Evolutionary conservation across 1,140 invertebrate species (phyloP), one percentile per base, ranked within the genome.

Genomic region (Sitodiplosis mosellana): DNA sequence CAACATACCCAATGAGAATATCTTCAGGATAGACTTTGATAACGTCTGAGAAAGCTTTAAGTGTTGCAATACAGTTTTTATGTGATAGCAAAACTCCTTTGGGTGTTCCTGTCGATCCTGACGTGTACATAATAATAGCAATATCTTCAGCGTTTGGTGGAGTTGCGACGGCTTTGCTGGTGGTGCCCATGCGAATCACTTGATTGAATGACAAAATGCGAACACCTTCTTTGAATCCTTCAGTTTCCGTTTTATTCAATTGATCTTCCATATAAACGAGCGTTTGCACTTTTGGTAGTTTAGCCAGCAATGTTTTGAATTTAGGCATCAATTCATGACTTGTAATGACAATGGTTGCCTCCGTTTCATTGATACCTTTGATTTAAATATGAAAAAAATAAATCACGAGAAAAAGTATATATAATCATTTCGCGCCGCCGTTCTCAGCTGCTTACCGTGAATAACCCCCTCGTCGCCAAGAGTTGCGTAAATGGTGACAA

Each of bases 401-500:
- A 22, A 10, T 19, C n/a, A 44, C 43, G 2, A 11, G 17, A 19
- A n/a, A 6, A 33, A 15, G n/a, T 42, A 42, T 8, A 15, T 15
- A 11, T 10, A 19, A 17, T 15, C 14, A 43, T 43, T 8, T 10
- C 8, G 10, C 41, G 41, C 14, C 14, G 8, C n/a, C n/a, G 27
- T 27, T 27, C 4, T 46, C 34, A 33, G 53, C n/a, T n/a, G n/a
- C 60, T 55, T 47, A 34, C 85, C 92, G 64, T 96, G 92, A 1
- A 87, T 78, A 41, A 99, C 83, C 3, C 91, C 94, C 7, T 98
- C 93, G 55, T 96, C 89, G 4, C 93, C 93, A 1, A 98, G 72
- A 0, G 93, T 99, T 1, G 94, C 87, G 63, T 98, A 99, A 49
- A 99, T 81, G 0, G 94, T 99, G 0, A 95, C 90, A 52, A 98